Base-by-base conservation (phyloP, 2,113 vertebrate species). In the Brachyhypopomus gauderio region DNA sequence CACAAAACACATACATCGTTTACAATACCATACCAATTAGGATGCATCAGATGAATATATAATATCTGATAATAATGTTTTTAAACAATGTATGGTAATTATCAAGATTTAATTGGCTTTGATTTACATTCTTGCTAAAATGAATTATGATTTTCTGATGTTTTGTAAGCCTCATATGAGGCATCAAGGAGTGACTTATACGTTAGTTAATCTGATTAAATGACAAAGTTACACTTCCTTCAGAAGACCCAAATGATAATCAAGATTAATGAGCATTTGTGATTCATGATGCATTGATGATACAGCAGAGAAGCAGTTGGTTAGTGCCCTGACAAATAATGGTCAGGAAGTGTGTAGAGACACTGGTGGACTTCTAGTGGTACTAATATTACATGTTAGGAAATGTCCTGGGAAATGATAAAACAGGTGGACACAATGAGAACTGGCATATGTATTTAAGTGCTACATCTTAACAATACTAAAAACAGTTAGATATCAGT, bases 1-100 rank as follows among this genome's bases (percentile, higher is more conserved):
- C 88, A 80, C n/a, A 56, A 85, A 76, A 56, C 86, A 75, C 77
- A 78, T 64, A 70, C 36, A 84, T 77, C 85, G 72, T 82, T 81
- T 77, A 86, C 79, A 76, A 82, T 41, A 77, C 78, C 64, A 81
- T 59, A 73, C 52, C 66, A 70, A 76, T 81, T 75, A 69, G 78
- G 62, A 78, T 71, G 83, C 75, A 45, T 80, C 72, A 71, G 73
- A 20, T 77, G 55, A 66, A 62, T 85, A 80, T 17, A 81, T 30
- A n/a, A 41, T 69, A 75, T 80, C 73, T 72, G 71, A 85, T 82
- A 60, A 77, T 83, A 76, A 79, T 59, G 45, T 25, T 75, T 84
- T 73, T 80, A 76, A 76, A 58, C 48, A 67, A 79, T 86, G 19
- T 69, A 85, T 74, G 63, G 75, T 72, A 79, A 86, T 82, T 73